Base-by-base conservation (phyloP, 2,113 vertebrate species). In the Callithrix jacchus region DNA sequence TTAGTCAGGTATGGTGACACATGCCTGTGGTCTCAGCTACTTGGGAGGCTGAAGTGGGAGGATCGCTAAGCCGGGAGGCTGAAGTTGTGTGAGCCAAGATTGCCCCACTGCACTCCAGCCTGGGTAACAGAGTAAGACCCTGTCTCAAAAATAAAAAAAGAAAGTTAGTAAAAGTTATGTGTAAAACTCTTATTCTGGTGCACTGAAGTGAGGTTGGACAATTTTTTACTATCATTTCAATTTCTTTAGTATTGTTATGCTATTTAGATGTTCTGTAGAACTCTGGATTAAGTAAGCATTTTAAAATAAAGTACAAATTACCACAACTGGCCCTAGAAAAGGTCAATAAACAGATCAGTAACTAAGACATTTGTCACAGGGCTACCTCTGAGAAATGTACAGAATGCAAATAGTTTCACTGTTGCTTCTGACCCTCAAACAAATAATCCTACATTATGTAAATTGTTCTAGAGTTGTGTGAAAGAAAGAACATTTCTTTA, bases 241-340 rank as follows among this genome's bases (percentile, higher is more conserved):
- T 81, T 47, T 87, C 42, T 85, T 83, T 92, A 83, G 25, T 92
- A 32, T 85, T 80, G 61, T 68, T 71, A 10, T 61, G 54, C 23
- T 76, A 17, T 77, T 70, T 86, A 79, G 47, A 2, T 89, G 1
- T 80, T 80, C 40, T 85, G 0, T 23, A 89, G 64, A 80, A 80
- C 11, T 47, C 54, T 89, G 32, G 17, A 89, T 56, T 80, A 73
- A 92, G 61, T 73, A 71, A 80, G 32, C 42, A 66, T 77, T 92
- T 89, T 47, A 52, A 93, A 66, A 95, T 80, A 83, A 93, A 71
- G 35, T 80, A 61, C 37, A 85, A 23, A 45, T 56, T 37, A 94
- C 21, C 30, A 3, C 82, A 61, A 90, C 27, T 85, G 25, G 21
- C 27, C 45, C 73, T 93, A 79, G 27, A 74, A 95, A 37, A 83